phyloP scores from a whole-genome alignment of 2,113 vertebrate species.

The Oncorhynchus masou region DNA sequence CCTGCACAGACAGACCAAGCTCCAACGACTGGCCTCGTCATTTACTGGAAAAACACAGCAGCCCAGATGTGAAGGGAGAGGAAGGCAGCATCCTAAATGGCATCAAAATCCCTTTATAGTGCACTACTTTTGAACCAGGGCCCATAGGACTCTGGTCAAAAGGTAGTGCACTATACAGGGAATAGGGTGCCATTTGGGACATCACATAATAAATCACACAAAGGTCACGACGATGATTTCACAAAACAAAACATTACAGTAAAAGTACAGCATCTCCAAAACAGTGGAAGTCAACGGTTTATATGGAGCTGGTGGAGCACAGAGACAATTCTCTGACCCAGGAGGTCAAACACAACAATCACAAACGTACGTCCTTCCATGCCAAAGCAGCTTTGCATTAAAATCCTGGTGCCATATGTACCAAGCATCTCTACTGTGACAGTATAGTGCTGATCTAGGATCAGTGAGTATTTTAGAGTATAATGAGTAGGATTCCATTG shows the following conservation, averaged over 20 bases:
- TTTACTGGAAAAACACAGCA: slow-evolving; percentile 49
- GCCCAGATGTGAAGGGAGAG: slow-evolving; percentile 50
- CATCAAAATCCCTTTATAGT: too few relatives aligned
- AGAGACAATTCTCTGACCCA: slow-evolving; percentile 41
- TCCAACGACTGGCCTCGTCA: slow-evolving; percentile 41
- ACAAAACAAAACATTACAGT: slow-evolving; percentile 42
- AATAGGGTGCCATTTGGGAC: too few relatives aligned
- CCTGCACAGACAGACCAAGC: slow-evolving; percentile 24
- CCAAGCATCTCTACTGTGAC: too few relatives aligned
- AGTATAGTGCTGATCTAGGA: too few relatives aligned
- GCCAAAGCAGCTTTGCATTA: slow-evolving; percentile 38
- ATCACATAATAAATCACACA: slow-evolving; percentile 27
- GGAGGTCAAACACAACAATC: slow-evolving; percentile 22
- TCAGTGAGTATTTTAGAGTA: too few relatives aligned
- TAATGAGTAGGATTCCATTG: too few relatives aligned
- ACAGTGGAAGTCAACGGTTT: slow-evolving; percentile 23
- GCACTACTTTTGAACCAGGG: too few relatives aligned
- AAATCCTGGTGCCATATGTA: slow-evolving; percentile 15
- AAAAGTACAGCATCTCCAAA: slow-evolving; percentile 57
- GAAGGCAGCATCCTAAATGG: not conserved
- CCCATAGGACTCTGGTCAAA: too few relatives aligned
- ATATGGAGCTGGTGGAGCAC: not conserved
- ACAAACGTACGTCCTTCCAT: not conserved
- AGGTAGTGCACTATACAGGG: too few relatives aligned
- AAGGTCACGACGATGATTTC: slow-evolving; percentile 49